phyloP scores from a whole-genome alignment of 1,140 invertebrate species.

The Drosophila leontia region DNA sequence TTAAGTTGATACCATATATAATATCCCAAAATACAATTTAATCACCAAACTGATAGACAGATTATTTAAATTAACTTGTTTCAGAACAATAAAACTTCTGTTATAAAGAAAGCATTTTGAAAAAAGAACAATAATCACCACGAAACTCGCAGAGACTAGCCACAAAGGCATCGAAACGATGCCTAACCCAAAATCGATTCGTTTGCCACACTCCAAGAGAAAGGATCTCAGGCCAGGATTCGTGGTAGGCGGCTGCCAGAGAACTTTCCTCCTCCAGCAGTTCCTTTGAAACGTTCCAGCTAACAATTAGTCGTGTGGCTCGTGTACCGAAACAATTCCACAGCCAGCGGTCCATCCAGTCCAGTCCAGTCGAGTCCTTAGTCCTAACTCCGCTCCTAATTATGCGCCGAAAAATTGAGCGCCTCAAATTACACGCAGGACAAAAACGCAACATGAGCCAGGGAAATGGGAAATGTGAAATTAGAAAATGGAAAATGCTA shows the following conservation, averaged over 20 bases:
- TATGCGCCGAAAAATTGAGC: conserved; percentile 67
- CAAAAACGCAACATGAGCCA: conserved; percentile 70
- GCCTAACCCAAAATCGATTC: conserved; percentile 10
- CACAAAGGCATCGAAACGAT: neutral
- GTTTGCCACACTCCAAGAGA: conserved; percentile 28
- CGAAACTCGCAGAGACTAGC: neutral
- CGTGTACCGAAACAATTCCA: conserved; percentile 67
- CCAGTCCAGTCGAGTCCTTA: conserved; percentile 12
- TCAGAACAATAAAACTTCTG: too few species aligned
- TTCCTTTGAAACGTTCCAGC: conserved; percentile 21
- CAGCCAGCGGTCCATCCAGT: conserved; percentile 68
- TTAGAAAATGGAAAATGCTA: neutral
- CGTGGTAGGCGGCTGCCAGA: conserved; percentile 13
- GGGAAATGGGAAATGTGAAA: conserved; percentile 16
- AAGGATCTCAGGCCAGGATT: conserved; percentile 25
- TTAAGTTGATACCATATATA: too few species aligned
- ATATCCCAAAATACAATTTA: neutral
- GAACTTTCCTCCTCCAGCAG: conserved; percentile 24
- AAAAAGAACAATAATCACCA: neutral
- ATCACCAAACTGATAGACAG: too few species aligned
- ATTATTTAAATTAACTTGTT: neutral
- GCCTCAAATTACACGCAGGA: conserved; percentile 59
- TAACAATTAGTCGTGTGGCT: conserved; percentile 68
- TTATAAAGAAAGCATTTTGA: too few species aligned
- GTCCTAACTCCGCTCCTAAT: conserved; percentile 47